These are phyloP conservation scores for Triplophysa yarkandensis DNA, from an alignment of 2,797 vertebrate species.

Conservation along the genomic window DNA sequence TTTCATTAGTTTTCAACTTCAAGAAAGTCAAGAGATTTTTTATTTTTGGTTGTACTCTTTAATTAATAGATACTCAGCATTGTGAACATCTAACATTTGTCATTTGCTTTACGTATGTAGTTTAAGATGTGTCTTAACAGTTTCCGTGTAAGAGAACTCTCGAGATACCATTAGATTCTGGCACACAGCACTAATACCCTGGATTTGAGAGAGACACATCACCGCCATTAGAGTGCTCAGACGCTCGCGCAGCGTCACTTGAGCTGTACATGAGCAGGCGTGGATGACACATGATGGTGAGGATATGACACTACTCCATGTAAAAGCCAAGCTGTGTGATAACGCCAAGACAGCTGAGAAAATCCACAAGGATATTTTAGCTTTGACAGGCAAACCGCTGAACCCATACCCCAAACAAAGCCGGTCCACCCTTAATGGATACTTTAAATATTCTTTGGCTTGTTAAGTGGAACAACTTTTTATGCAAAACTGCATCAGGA, in stretches of 20 bases:
- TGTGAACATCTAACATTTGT: not conserved
- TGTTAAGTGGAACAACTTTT: not conserved
- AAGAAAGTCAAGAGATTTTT: no score
- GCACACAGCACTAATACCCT: constrained; percentile 25
- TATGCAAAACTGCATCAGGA: constrained; percentile 59
- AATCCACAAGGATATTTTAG: constrained; percentile 64
- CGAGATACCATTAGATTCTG: constrained; percentile 18
- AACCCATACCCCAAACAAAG: constrained; percentile 37
- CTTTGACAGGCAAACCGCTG: constrained; percentile 53
- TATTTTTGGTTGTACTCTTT: no score
- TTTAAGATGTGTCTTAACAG: constrained; percentile 9
- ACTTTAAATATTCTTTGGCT: constrained; percentile 7
- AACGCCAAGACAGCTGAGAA: constrained; percentile 58
- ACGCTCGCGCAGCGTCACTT: constrained; percentile 25
- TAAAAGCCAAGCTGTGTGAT: constrained; percentile 39
- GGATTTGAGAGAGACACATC: constrained; percentile 38
- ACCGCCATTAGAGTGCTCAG: constrained; percentile 42
- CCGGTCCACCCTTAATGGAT: constrained; percentile 18
- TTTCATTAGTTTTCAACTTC: no score
- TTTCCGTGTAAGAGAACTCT: not conserved
- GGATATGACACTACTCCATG: constrained; percentile 44
- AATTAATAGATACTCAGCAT: no score
- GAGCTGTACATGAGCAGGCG: constrained; percentile 30
- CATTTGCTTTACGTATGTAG: not conserved
- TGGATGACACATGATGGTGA: constrained; percentile 37